These are phyloP conservation scores for Lasioglossum figueresi DNA, from an alignment of 2,888 invertebrate species.

Conservation along the genomic window DNA sequence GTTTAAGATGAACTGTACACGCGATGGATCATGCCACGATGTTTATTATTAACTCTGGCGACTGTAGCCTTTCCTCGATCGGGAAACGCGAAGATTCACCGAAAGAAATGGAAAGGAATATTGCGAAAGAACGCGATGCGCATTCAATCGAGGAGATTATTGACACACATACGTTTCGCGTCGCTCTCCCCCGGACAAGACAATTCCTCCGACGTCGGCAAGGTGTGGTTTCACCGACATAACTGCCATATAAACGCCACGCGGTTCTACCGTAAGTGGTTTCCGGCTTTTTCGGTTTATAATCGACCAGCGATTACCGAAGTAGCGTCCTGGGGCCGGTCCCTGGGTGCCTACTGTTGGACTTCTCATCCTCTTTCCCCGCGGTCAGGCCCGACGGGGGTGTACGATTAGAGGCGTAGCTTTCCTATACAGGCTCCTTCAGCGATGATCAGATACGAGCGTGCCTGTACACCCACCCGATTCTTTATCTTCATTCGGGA, in stretches of 20 bases:
- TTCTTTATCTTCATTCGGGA: conserved; percentile 55
- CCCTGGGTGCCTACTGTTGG: conserved; percentile 81
- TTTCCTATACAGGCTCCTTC: conserved; percentile 73
- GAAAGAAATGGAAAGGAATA: not conserved
- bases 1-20: too few species aligned
- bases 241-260: conserved; percentile 76
- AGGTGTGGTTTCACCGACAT: conserved; percentile 72
- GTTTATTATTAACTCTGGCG: not conserved
- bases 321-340: conserved; percentile 79
- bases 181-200: conserved; percentile 38
- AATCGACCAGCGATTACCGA: conserved; percentile 81
- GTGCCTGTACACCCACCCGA: conserved; percentile 61
- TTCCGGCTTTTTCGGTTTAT: conserved; percentile 83
- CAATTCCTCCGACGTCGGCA: conserved; percentile 53
- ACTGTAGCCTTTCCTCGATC: not conserved
- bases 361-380: conserved; percentile 58
- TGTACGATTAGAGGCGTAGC: conserved; percentile 76
- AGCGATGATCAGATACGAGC: conserved; percentile 69
- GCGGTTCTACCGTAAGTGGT: conserved; percentile 80
- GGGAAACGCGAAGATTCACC: not conserved
- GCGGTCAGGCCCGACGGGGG: conserved; percentile 69
- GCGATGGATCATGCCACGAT: too few species aligned
- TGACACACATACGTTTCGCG: conserved; percentile 33
- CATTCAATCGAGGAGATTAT: conserved; percentile 1
- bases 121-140: not conserved